Evolutionary conservation across 2,888 invertebrate species (phyloP), one percentile per base, ranked within the genome.

Genomic region (Nezara viridula): DNA sequence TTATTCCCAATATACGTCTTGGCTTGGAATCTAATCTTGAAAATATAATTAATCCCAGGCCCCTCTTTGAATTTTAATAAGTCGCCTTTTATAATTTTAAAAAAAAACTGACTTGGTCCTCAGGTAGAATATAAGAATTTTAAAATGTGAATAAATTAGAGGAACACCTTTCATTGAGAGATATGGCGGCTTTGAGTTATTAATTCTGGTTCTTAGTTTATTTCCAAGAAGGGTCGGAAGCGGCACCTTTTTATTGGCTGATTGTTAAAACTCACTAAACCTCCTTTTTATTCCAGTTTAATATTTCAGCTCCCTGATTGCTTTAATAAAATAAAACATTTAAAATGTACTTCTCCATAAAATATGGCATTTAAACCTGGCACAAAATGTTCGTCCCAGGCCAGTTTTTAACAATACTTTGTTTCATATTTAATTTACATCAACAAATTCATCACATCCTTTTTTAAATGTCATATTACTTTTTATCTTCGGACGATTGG

Each of bases 81-180:
- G 66, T 32, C 19, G 66, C 66, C 66, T 73, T 73, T 27, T 37
- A 73, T 73, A 73, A 73, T 73, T 32, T 37, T 21, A 21, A 37
- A 73, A 73, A 37, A 73, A 73, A 73, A 73, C 66, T 7, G 37
- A 73, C 66, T 73, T 32, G 66, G 66, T 66, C 66, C 66, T 66
- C 66, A 73, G 66, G 66, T 73, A 73, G 66, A 73, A 73, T 73
- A 73, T 73, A 73, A 73, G 66, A 73, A 73, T 73, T 73, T 73
- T 37, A 37, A 73, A 73, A 73, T 73, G 32, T 73, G 66, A 73
- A 73, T 73, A 73, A 73, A 73, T 73, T 73, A 73, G 66, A 37
- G 0, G 66, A 32, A 73, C 66, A 73, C 37, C 66, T 73, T 73
- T 73, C 66, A 73, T 73, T 32, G 32, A 37, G 37, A 32, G 66